phyloP scores from a whole-genome alignment of 2,888 invertebrate genomes.

The Troilus luridus region DNA sequence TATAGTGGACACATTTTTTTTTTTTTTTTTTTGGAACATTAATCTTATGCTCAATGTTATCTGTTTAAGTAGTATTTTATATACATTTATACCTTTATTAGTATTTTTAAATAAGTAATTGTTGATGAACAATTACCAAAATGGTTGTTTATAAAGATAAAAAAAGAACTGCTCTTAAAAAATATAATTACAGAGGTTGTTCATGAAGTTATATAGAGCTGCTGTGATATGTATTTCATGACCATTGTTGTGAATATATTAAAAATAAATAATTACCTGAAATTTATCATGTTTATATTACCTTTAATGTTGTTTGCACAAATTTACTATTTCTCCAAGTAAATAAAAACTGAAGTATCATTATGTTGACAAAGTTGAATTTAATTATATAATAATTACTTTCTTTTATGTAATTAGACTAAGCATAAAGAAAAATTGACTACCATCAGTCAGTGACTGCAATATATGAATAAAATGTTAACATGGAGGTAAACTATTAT shows the following conservation, averaged over 20 bases:
- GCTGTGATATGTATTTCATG: constrained; percentile 21
- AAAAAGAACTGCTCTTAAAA: background rate
- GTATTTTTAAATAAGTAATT: background rate
- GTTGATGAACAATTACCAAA: background rate
- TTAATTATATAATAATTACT: too few relatives aligned
- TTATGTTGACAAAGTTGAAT: too few relatives aligned
- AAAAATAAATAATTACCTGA: background rate
- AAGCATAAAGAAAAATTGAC: too few relatives aligned
- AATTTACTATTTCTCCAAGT: too few relatives aligned
- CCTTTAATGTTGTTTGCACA: too few relatives aligned
- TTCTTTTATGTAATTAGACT: too few relatives aligned
- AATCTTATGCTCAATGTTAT: constrained; percentile 1
- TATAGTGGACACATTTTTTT: background rate
- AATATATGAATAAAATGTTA: too few relatives aligned
- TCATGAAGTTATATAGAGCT: constrained; percentile 2
- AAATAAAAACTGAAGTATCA: too few relatives aligned
- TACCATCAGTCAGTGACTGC: too few relatives aligned
- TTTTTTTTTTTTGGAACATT: background rate
- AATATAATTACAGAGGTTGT: background rate
- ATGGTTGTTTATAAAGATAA: background rate
- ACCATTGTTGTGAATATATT: constrained; percentile 19
- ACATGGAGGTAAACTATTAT: too few relatives aligned
- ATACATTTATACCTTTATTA: constrained; percentile 16
- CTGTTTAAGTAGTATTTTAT: background rate
- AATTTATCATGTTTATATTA: background rate